phyloP scores from a whole-genome alignment of 2,888 invertebrate species.

The Ochlodes sylvanus region DNA sequence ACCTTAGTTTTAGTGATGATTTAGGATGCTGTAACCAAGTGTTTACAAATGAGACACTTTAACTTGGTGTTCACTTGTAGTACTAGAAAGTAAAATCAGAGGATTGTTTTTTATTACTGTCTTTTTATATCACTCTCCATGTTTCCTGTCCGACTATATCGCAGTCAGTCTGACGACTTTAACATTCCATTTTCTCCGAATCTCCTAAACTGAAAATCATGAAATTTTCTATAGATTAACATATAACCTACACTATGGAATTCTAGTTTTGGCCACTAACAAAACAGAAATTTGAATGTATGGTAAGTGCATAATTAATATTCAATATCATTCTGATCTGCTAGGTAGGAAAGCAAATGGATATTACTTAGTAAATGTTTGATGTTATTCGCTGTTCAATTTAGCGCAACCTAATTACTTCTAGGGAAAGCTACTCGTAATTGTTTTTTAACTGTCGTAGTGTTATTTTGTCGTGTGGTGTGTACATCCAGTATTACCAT shows the following conservation, averaged over 20 bases:
- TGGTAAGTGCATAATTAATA: background rate
- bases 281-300: background rate
- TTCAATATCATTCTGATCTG: background rate
- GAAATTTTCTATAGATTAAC: no score
- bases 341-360: background rate
- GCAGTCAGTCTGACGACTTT: no score
- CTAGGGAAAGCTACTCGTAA: background rate
- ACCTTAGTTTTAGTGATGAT: no score
- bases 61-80: no score
- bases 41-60: no score
- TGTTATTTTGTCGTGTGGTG: constrained; percentile 1
- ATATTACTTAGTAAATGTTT: constrained; percentile 10
- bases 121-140: no score
- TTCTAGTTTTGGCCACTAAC: background rate
- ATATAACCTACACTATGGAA: background rate
- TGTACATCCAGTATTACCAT: background rate
- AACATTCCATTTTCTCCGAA: no score
- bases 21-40: no score
- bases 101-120: no score
- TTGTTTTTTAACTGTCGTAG: background rate
- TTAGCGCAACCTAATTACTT: constrained; percentile 3
- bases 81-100: no score
- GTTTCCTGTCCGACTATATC: no score
- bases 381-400: constrained; percentile 3
- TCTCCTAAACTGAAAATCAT: no score